These are phyloP conservation scores for Tetrax tetrax DNA, from an alignment of 2,113 vertebrate species.

Conservation along the genomic window DNA sequence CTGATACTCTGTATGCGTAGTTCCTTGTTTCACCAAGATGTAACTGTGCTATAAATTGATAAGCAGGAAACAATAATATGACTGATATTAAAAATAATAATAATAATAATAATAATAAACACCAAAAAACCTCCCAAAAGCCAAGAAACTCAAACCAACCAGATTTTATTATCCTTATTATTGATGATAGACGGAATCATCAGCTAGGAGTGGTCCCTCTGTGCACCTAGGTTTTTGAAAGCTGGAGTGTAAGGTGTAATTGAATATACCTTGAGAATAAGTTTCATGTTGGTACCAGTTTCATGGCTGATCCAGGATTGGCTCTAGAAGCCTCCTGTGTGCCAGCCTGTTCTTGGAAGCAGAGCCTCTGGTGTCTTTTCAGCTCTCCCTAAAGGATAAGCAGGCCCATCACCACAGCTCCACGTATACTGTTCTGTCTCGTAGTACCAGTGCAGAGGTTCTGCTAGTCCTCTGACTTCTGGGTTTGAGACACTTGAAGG, in stretches of 20 bases:
- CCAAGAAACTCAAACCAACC: too few species aligned
- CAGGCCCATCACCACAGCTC: not conserved
- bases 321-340: not conserved
- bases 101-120: too few species aligned
- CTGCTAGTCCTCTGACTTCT: not conserved
- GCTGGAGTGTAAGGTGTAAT: not conserved
- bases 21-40: not conserved
- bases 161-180: slow-evolving; percentile 38
- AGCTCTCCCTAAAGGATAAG: not conserved
- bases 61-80: slow-evolving; percentile 16
- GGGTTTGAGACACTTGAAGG: not conserved
- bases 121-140: not conserved
- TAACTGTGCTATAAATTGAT: not conserved
- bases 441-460: not conserved
- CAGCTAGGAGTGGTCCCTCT: not conserved
- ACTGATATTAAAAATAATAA: not conserved
- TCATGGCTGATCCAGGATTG: not conserved
- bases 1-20: not conserved
- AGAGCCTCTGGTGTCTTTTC: not conserved
- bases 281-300: accelerated
- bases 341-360: not conserved
- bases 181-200: not conserved
- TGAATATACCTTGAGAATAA: not conserved
- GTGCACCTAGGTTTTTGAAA: not conserved
- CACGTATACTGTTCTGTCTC: not conserved